phyloP scores from a whole-genome alignment of 2,888 invertebrate species.

The Anorthoa munda region DNA sequence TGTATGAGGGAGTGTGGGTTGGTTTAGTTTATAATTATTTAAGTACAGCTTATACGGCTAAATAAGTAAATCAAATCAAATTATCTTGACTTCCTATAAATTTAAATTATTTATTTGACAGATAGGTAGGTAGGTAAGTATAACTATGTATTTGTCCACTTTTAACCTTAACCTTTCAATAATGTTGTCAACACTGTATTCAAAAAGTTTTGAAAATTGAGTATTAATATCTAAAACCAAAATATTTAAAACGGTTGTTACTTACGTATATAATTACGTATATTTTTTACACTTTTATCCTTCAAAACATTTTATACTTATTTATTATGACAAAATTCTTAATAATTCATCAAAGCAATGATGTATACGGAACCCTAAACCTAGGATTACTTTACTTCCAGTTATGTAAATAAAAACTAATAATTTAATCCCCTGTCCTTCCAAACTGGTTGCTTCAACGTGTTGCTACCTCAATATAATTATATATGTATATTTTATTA shows the following conservation, averaged over 20 bases:
- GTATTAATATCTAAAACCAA: neutral
- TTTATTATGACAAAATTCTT: neutral
- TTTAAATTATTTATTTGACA: neutral
- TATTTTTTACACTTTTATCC: no score
- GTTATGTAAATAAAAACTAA: slow-evolving; percentile 39
- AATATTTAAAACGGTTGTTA: no score
- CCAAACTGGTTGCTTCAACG: slow-evolving; percentile 14
- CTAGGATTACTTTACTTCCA: neutral
- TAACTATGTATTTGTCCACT: neutral
- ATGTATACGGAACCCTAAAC: neutral
- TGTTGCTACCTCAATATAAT: slow-evolving; percentile 9
- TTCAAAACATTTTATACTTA: neutral
- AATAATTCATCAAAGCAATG: neutral
- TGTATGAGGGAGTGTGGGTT: no score
- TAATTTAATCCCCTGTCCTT: slow-evolving; percentile 20
- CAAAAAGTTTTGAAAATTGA: neutral
- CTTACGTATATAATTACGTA: no score
- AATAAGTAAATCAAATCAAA: no score
- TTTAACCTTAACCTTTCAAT: neutral
- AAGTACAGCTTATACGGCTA: no score
- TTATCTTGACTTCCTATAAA: neutral
- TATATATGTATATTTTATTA: slow-evolving; percentile 2
- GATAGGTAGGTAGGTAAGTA: no score
- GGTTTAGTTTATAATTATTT: no score
- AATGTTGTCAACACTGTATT: neutral